Base-by-base conservation (phyloP, 2,113 vertebrate species). In the Rhipidura dahli region DNA sequence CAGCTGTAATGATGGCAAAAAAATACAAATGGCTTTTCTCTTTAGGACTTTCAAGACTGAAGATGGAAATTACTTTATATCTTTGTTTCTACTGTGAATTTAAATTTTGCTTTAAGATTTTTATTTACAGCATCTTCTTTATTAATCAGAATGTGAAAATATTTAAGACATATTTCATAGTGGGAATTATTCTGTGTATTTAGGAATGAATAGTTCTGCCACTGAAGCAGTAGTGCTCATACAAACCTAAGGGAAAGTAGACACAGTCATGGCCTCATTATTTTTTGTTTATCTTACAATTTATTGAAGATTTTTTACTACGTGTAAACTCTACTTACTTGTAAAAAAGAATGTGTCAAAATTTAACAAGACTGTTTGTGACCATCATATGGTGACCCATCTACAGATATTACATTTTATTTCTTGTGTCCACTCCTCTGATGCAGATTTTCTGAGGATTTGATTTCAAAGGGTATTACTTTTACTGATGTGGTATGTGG, bases 231-330 rank as follows among this genome's bases (percentile, higher is more conserved):
- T 9, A 70, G 11, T 8, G 7, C 2, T 71, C 18, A 63, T 54
- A 53, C 50, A 49, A 59, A 63, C 5, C 5, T 47, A n/a, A 14
- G 27, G 12, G 8, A 87, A 75, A 73, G 8, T 42, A 66, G 83
- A 51, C 28, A 20, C 0, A 1, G 5, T 31, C 3, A 5, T 35
- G 13, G 6, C 3, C 40, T 65, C n/a, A 47, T 27, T 50, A 7
- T 8, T 66, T 71, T 79, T 76, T 82, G 5, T 69, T 54, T 35
- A 23, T 39, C 3, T 37, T 79, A 33, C 24, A 31, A 47, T 70
- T 69, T 60, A 90, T 21, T 60, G 2, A 28, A 54, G 6, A 22
- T 50, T 7, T 70, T 86, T 91, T 83, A 37, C 26, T 56, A 61
- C 4, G 1, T 40, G 2, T 45, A 68, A 30, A 50, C 7, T 66